Base-by-base conservation (phyloP, 1,140 invertebrate species). In the Drosophila kurseongensis region DNA sequence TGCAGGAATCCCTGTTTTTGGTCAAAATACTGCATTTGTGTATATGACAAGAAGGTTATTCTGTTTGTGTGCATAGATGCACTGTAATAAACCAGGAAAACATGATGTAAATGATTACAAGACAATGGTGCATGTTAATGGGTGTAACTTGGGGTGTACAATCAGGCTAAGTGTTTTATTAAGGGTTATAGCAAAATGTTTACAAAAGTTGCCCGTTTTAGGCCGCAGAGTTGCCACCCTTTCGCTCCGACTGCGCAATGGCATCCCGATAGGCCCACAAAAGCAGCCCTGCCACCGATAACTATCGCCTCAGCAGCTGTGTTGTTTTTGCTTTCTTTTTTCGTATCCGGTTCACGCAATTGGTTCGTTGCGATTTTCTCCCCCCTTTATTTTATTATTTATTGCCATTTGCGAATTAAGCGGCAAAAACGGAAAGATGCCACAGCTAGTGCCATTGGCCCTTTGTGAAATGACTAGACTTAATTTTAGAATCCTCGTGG, bases 291-390 rank as follows among this genome's bases (percentile, higher is more conserved):
- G 60, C 16, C 0, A 12, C 36, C 47, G 74, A 78, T 80, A 81
- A 47, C 56, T 80, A 75, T 75, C 73, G 78, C 65, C 48, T 45
- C 8, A 41, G 29, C 72, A 75, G 73, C 72, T 75, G 72, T 58
- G 32, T 29, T 48, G 51, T 48, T 77, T 44, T 61, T 54, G 71
- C 83, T 65, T 88, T 78, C 82, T 86, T 86, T 84, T 85, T 85
- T 82, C 76, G 85, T 78, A 85, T 85, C 82, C 82, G 80, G 82
- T 82, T 78, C 75, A 78, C 54, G 82, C 82, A 85, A 72, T 85
- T 85, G 82, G 82, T 85, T 85, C 66, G 82, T 86, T 44, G 48
- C 56, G 42, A 52, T 36, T 47, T 50, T 74, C 35, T 69, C 51
- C 57, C n/a, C 56, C 40, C n/a, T 38, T 57, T 74, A 73, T 65